These are phyloP conservation scores for Samia ricini DNA, from an alignment of 1,140 invertebrate genomes.

Conservation along the genomic window DNA sequence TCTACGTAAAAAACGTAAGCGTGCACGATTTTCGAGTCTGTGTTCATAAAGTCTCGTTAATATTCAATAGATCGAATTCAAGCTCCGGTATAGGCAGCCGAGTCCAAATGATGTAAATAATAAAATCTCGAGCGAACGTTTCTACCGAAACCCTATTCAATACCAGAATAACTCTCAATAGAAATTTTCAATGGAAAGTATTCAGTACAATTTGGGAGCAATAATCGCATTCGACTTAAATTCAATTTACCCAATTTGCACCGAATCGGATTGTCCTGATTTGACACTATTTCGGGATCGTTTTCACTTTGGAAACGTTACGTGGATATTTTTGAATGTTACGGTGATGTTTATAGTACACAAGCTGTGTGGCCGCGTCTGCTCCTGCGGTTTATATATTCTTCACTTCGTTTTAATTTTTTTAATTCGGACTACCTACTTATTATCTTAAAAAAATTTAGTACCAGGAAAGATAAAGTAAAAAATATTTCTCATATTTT, in stretches of 20 bases:
- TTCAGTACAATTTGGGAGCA: constrained; percentile 21
- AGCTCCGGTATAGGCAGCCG: neutral
- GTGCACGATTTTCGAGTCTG: too few species aligned
- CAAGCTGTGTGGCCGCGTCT: too few species aligned
- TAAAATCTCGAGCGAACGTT: constrained; percentile 22
- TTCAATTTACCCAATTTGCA: constrained; percentile 26
- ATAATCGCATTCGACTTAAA: constrained; percentile 23
- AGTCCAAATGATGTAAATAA: constrained; percentile 17
- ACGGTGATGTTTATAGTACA: too few species aligned
- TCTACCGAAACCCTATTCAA: constrained; percentile 18
- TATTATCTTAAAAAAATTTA: too few species aligned
- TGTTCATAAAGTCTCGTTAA: constrained; percentile 2
- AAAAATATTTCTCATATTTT: too few species aligned
- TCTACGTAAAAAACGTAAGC: too few species aligned
- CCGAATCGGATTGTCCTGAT: constrained; percentile 18
- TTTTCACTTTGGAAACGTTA: neutral
- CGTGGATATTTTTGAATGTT: neutral
- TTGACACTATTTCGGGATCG: constrained; percentile 18
- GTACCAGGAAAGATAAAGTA: too few species aligned
- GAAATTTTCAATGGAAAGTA: constrained; percentile 23
- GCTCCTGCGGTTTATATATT: too few species aligned
- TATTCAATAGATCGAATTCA: constrained; percentile 7
- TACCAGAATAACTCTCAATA: constrained; percentile 22
- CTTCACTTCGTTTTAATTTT: too few species aligned
- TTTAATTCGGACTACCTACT: too few species aligned